Base-by-base conservation (phyloP, 2,797 vertebrate genomes). In the Pantherophis alleghaniensis region DNA sequence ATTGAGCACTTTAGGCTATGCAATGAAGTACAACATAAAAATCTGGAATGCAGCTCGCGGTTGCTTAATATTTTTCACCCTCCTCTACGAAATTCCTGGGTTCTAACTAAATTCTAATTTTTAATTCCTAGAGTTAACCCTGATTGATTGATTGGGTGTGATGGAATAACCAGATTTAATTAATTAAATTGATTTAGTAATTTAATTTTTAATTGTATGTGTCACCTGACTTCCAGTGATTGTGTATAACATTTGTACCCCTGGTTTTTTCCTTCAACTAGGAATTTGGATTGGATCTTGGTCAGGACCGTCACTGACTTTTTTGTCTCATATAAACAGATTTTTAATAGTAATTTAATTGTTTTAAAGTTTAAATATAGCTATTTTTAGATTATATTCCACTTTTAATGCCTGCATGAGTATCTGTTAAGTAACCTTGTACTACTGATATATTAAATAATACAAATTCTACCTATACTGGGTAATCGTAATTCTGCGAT, bases 341-440 rank as follows among this genome's bases (percentile, higher is more conserved):
- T 91, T 93, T 88, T 91, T 86, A 88, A 57, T 32, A 74, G 32
- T 24, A 28, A 55, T 60, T 22, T 10, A 28, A 26, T 47, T 42
- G 22, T n/a, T 86, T 92, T 92, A 37, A 86, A 93, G 79, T 89
- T 53, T 53, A 53, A 59, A 89, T 2, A 3, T 18, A 93, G 91
- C 88, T 92, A 92, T 10, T 83, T 88, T 91, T 74, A 92, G 94
- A 87, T 47, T 51, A 83, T 79, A 32, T 88, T 51, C 20, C 22
- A 14, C 61, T 60, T 89, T 56, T 93, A 53, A 59, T 90, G 89
- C 59, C 42, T 63, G 42, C 16, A 61, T 90, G 61, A 24, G 7
- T 83, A 69, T 87, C 86, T 95, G 47, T 74, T 92, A 94, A 93
- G 93, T 92, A 90, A 95, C 79, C 89, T 92, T 88, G 87, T 83